Percentiles rank a stretch among this genome's conserved stretches.
Conservation (phyloP, 2,797 vertebrate genomes). For the Rhinophrynus dorsalis region DNA sequence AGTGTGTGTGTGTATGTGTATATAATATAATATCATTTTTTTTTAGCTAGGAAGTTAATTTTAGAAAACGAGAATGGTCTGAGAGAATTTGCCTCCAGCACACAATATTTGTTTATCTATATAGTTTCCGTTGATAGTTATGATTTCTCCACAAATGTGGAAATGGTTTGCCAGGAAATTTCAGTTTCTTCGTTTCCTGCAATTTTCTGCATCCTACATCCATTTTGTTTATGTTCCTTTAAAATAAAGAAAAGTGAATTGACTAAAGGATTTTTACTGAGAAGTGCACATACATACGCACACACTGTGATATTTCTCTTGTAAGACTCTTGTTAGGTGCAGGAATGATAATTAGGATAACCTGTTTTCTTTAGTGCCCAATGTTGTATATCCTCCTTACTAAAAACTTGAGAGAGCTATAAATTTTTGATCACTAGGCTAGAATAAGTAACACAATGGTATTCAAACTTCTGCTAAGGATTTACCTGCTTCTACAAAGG, state of each 20-base stretch:
- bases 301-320: no score
- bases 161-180: slow-evolving; percentile 29
- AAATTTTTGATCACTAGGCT: no score
- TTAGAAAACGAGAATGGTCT: slow-evolving; percentile 24
- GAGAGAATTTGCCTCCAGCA: neutral
- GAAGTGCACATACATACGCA: no score
- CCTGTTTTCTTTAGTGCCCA: no score
- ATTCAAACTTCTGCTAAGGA: no score
- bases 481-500: no score
- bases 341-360: no score
- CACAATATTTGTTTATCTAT: slow-evolving; percentile 35
- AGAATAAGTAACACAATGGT: no score
- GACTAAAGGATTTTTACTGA: neutral
- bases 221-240: slow-evolving; percentile 3
- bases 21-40: neutral
- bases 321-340: no score
- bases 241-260: neutral
- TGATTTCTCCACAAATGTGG: slow-evolving; percentile 11
- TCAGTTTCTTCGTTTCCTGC: slow-evolving; percentile 37
- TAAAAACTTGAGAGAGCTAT: no score
- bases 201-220: slow-evolving; percentile 8
- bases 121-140: slow-evolving; percentile 23
- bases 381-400: no score
- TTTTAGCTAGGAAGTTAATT: neutral
- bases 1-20: no score